Evolutionary conservation across 2,888 invertebrate genomes (phyloP), one percentile per base, ranked within the genome.

Genomic region (Agapetus fuscipes): DNA sequence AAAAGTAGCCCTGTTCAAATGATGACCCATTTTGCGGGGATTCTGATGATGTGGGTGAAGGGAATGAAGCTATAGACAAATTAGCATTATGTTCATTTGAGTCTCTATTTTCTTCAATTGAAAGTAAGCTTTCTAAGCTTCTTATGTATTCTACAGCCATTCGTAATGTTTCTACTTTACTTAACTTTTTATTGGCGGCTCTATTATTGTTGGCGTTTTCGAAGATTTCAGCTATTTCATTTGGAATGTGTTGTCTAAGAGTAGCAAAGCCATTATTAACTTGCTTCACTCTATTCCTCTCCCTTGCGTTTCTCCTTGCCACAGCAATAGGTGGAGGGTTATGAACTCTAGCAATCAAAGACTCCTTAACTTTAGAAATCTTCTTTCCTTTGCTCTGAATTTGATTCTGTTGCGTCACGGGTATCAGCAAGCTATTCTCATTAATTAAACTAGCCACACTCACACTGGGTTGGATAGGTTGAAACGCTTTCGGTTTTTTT

Each of bases 101-200:
- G 15, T 74, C 74, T 25, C 68, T 57, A 2, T 58, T 58, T 48
- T 75, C 74, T 2, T 81, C 80, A 36, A 80, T 76, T 17, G 80
- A 78, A 5, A 90, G 59, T 27, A 90, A 59, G 51, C 75, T 76
- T 57, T 90, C 86, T 35, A 91, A 64, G 46, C 83, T 85, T 47
- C 84, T 66, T 48, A 91, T 91, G 54, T 91, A 91, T 55, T 90
- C 89, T 1, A 91, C 88, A 5, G 90, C 91, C 81, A 89, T 88
- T 32, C 87, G 72, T 28, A 91, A 61, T 0, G 91, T 91, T 62
- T 91, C 91, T 2, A 89, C 88, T 69, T 89, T 89, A 53, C 85
- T 85, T 3, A 87, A 62, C 54, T 89, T 89, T 54, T 87, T 88
- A 50, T 76, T 76, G 1, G 73, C 68, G 15, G 82, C 80, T 48